Base-by-base conservation (phyloP, 1,140 invertebrate genomes). In the Manduca sexta region DNA sequence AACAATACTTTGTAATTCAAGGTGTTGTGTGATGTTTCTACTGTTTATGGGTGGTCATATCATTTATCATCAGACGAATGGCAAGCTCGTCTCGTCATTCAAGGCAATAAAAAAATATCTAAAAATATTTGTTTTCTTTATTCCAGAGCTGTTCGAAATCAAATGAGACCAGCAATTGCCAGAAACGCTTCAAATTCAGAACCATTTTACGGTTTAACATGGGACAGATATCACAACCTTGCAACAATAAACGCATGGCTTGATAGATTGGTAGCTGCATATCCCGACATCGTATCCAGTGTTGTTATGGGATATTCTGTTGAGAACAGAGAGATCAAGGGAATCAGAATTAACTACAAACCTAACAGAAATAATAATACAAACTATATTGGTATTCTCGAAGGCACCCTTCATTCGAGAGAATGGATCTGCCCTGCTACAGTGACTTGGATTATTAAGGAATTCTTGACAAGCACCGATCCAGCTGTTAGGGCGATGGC, bases 351-450 rank as follows among this genome's bases (percentile, higher is more conserved):
- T 0, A 87, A 89, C 8, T 91, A 88, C 34, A 83, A 86, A 0
- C 45, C 68, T 14, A 50, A 69, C 16, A 71, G 47, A 39, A 49
- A 43, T 16, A 46, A 64, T 4, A 65, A n/a, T n/a, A n/a, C n/a
- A n/a, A n/a, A 60, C 31, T 17, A 56, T 2, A 68, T 72, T 40
- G 75, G 70, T 38, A 55, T 82, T 41, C 42, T 92, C 13, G 90
- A 91, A 69, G 89, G 88, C 45, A 90, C 91, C 1, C 90, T 93
- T 18, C 92, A 95, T 76, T 93, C 93, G 0, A 87, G 93, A 30
- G 93, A 95, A 80, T 95, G 93, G 93, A 93, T 94, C 7, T 84
- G 90, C 0, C 88, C 92, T 2, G 92, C 93, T 1, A 91, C 90
- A 0, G 88, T 90, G 0, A 90, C 92, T 7, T 95, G 91, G 65